Evolutionary conservation across 1,140 invertebrate genomes (phyloP).

Genomic region (Pollicipes pollicipes): DNA sequence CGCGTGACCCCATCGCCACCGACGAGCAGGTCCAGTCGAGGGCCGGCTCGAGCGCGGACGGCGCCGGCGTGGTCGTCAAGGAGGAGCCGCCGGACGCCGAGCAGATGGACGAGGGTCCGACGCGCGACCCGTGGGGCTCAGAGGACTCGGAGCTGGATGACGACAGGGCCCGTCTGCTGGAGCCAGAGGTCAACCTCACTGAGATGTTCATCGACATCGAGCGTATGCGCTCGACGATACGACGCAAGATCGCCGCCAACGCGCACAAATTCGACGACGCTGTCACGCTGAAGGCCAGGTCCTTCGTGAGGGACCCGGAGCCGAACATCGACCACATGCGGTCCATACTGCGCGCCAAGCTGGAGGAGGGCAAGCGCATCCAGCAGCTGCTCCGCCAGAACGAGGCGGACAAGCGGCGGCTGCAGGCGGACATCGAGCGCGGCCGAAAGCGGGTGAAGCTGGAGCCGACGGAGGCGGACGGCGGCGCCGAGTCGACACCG

Average conservation of each 20-base stretch:
- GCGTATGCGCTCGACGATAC: not conserved
- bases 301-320: not conserved
- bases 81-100: not conserved
- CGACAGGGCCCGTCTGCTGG: not conserved
- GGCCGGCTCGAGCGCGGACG: not conserved
- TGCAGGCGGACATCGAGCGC: not conserved
- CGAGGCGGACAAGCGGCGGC: not conserved
- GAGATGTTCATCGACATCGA: not conserved
- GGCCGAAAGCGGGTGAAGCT: not conserved
- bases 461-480: not conserved
- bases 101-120: not conserved
- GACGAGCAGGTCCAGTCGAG: not conserved
- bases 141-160: not conserved
- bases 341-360: not conserved
- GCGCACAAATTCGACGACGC: not conserved
- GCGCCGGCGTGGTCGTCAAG: not conserved
- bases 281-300: not conserved
- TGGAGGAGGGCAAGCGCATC: not conserved
- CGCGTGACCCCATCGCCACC: not conserved
- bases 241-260: not conserved
- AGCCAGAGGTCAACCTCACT: not conserved
- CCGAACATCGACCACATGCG: not conserved
- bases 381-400: not conserved
- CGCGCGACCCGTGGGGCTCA: not conserved
- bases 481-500: no score